These are phyloP conservation scores for Dryoscopus gambensis DNA, from an alignment of 2,113 vertebrate species.

Conservation along the genomic window DNA sequence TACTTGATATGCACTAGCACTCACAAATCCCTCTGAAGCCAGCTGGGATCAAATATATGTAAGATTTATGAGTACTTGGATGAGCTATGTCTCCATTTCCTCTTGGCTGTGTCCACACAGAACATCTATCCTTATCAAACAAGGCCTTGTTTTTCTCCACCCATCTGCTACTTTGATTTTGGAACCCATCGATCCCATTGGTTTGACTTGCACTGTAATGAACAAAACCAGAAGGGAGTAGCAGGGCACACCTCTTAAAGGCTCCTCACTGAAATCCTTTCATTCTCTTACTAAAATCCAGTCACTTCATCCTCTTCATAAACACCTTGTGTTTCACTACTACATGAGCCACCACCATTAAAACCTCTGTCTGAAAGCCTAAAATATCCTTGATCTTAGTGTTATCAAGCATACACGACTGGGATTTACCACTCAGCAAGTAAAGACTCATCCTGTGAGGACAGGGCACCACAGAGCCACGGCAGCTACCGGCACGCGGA, in stretches of 20 bases:
- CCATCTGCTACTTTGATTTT: neutral
- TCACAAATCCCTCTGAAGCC: neutral
- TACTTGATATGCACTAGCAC: neutral
- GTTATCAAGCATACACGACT: rapidly evolving
- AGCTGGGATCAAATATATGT: neutral
- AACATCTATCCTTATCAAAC: neutral
- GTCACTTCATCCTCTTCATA: neutral
- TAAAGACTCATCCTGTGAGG: neutral
- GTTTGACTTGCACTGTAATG: neutral
- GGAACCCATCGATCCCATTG: neutral
- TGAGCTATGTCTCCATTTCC: neutral
- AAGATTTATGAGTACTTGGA: neutral
- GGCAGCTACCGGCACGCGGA: rapidly evolving
- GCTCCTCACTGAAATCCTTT: neutral
- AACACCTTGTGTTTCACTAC: neutral
- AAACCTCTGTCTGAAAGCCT: neutral
- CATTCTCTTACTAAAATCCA: neutral
- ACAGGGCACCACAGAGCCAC: neutral
- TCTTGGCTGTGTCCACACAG: neutral
- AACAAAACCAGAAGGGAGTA: neutral
- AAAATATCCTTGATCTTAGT: neutral
- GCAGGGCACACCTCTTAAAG: neutral
- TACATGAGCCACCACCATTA: neutral
- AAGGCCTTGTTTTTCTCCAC: neutral
- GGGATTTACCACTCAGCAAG: neutral